Evolutionary conservation across 1,140 invertebrate genomes (phyloP), one percentile per base, ranked within the genome.

Genomic region (Cotesia glomerata): DNA sequence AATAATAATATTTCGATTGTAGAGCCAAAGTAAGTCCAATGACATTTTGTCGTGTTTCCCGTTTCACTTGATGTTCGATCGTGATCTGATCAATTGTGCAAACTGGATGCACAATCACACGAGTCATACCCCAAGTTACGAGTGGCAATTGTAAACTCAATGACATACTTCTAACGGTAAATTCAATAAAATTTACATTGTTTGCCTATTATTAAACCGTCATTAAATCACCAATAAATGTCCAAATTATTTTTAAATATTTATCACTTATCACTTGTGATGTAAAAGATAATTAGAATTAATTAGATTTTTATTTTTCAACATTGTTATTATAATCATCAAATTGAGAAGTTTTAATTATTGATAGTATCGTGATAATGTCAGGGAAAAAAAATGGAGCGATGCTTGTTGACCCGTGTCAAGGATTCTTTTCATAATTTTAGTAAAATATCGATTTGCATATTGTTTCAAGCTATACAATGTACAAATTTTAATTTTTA

Each of bases 11-110:
- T 51, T 13, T 67, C 13, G 2, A 9, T 1, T 45, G 36, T 85
- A 95, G 95, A 95, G 76, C 94, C 87, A 78, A 95, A 86, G 94
- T 97, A 61, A 95, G 94, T 81, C 95, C 96, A 13, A 90, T 92
- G 8, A 97, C 96, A 11, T 98, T 98, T 87, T 97, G 95, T 84
- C 91, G 93, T 65, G 93, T 97, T 2, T 98, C n/a, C n/a, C 65
- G 93, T 97, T 2, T 98, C 96, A 98, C 84, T 86, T 98, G 73
- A 93, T 98, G 91, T 98, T 98, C 82, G 93, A 98, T 81, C 90
- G 93, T 13, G 89, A 95, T 71, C 89, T 98, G 84, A 91, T n/a
- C 89, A 77, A 93, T 98, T 76, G 91, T 94, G 39, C 96, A 97
- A 88, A 93, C 93, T 32, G 97, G 97, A 39, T 92, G 92, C 61